phyloP scores from a whole-genome alignment of 64 coral and sea anemone genomes.

The Stichodactyla helianthus region DNA sequence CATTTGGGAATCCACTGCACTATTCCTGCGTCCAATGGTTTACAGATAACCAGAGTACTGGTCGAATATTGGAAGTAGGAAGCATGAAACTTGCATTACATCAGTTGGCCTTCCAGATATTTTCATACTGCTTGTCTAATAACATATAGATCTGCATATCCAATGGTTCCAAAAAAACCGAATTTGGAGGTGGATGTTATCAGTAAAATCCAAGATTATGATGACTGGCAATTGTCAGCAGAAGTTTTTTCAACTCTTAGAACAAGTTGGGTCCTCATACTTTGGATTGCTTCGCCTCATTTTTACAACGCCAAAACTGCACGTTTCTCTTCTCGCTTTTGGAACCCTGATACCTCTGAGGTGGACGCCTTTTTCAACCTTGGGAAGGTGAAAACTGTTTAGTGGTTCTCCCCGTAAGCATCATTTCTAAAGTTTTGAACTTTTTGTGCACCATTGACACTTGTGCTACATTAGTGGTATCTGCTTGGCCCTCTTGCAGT shows the following conservation, averaged over 20 bases:
- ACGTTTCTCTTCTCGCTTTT: no score
- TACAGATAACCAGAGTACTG: slow-evolving; percentile 22
- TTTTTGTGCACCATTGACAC: no score
- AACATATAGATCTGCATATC: slow-evolving; percentile 23
- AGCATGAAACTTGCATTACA: slow-evolving; percentile 37
- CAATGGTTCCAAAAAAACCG: slow-evolving; percentile 28
- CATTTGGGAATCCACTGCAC: slow-evolving; percentile 7
- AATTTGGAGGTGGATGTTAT: slow-evolving; percentile 22
- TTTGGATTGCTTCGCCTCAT: no score
- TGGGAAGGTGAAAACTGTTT: background rate
- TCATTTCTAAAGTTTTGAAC: no score
- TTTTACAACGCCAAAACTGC: no score
- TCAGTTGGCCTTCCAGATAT: slow-evolving; percentile 13
- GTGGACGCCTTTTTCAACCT: no score
- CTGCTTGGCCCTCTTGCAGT: no score
- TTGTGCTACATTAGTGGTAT: no score
- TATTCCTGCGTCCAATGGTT: slow-evolving; percentile 20
- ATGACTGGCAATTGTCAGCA: background rate
- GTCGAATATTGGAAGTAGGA: slow-evolving; percentile 5
- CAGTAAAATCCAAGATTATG: slow-evolving; percentile 33
- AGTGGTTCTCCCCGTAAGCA: no score
- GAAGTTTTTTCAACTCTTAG: no score
- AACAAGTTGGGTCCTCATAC: no score
- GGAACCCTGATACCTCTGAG: no score
- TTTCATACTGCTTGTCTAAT: slow-evolving; percentile 20